A percentile compares a stretch with the other conserved stretches of the same genome.
Conservation (phyloP, 2,888 invertebrate species). For the Harpalus rufipes region DNA sequence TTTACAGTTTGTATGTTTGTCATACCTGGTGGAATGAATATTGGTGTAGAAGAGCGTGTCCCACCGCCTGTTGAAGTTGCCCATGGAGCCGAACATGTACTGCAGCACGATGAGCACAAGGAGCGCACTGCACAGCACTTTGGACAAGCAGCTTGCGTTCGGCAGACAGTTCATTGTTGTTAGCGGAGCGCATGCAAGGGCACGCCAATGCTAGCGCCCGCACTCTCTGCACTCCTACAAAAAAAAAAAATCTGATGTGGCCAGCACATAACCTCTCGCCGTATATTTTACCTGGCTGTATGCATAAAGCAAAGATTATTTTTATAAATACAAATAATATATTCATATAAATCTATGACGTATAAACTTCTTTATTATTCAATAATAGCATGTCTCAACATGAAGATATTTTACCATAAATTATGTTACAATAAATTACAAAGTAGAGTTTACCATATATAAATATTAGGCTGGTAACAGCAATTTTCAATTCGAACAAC, state of each 20-base stretch:
- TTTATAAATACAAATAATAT: too few species aligned
- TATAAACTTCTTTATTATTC: too few species aligned
- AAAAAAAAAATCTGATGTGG: neutral
- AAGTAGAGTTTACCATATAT: too few species aligned
- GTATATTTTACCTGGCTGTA: too few species aligned
- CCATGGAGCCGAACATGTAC: slow-evolving; percentile 84
- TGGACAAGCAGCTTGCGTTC: slow-evolving; percentile 80
- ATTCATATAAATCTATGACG: too few species aligned
- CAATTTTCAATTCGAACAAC: too few species aligned
- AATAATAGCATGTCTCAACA: too few species aligned
- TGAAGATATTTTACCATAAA: too few species aligned
- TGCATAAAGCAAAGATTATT: too few species aligned
- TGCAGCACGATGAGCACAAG: slow-evolving; percentile 84
- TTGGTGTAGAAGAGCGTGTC: slow-evolving; percentile 72
- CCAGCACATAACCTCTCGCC: too few species aligned
- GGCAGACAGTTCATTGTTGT: slow-evolving; percentile 73
- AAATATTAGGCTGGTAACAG: too few species aligned
- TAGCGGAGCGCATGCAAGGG: slow-evolving; percentile 46
- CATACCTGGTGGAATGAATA: slow-evolving; percentile 79
- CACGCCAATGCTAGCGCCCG: neutral
- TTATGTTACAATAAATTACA: too few species aligned
- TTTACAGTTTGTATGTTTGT: slow-evolving; percentile 62
- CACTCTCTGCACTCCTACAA: slow-evolving; percentile 48
- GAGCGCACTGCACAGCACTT: slow-evolving; percentile 80
- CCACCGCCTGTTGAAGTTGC: slow-evolving; percentile 78